Conservation (phyloP, 2,113 vertebrate genomes). For the Barbus barbus region DNA sequence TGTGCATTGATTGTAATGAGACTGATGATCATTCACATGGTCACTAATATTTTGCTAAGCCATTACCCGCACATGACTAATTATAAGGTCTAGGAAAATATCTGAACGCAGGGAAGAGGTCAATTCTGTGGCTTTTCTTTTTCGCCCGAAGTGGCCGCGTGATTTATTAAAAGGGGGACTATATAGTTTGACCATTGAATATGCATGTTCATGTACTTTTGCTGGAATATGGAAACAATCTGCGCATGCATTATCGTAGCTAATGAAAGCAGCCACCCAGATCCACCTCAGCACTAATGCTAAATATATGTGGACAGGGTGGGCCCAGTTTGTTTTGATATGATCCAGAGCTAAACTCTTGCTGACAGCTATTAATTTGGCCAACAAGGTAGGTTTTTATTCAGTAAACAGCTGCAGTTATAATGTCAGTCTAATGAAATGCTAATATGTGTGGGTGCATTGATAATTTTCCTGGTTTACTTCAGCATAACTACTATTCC, state of each 20-base stretch:
- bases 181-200: constrained; percentile 56
- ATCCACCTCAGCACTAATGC: constrained; percentile 49
- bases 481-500: not conserved
- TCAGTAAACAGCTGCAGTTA: constrained; percentile 31
- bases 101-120: constrained; percentile 53
- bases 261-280: constrained; percentile 54
- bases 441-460: constrained; percentile 21
- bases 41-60: constrained; percentile 48
- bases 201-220: constrained; percentile 61
- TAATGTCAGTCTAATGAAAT: constrained; percentile 37
- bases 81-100: constrained; percentile 63
- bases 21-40: constrained; percentile 51
- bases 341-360: constrained; percentile 42
- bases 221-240: constrained; percentile 49
- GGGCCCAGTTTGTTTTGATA: constrained; percentile 20
- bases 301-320: constrained; percentile 30
- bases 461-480: constrained; percentile 14
- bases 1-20: constrained; percentile 32
- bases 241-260: constrained; percentile 46
- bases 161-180: constrained; percentile 36
- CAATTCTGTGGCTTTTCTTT: constrained; percentile 18
- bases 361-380: constrained; percentile 42
- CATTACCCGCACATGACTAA: constrained; percentile 65
- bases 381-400: constrained; percentile 26
- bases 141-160: constrained; percentile 26